These are phyloP conservation scores for Mustelus asterias DNA, from an alignment of 2,113 vertebrate species.

Conservation along the genomic window DNA sequence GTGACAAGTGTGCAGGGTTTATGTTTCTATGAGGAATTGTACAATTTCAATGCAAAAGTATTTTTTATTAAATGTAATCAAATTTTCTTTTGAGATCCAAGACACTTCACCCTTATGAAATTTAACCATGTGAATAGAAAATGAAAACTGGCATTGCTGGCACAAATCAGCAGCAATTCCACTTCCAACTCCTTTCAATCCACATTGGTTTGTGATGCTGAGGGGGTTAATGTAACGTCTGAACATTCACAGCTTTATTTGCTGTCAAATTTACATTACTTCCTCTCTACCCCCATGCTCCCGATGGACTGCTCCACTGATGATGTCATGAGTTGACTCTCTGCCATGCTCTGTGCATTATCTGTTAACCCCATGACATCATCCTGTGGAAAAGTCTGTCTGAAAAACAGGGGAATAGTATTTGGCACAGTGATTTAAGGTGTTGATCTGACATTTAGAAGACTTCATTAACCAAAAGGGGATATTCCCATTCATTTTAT, in stretches of 20 bases:
- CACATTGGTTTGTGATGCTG: background rate
- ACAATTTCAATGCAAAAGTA: background rate
- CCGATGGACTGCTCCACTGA: slow-evolving; percentile 13
- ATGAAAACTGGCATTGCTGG: background rate
- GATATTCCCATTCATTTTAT: background rate
- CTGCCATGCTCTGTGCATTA: slow-evolving; percentile 35
- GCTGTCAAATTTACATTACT: slow-evolving; percentile 27
- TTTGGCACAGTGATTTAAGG: background rate
- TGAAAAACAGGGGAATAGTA: slow-evolving; percentile 16
- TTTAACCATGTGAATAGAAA: background rate
- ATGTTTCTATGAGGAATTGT: background rate
- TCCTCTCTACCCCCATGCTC: background rate
- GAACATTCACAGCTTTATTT: background rate
- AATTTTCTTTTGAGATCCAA: background rate
- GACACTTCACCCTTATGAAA: background rate
- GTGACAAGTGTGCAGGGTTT: background rate
- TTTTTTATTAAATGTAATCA: background rate
- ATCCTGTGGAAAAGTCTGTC: slow-evolving; percentile 27
- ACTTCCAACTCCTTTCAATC: background rate
- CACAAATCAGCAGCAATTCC: background rate
- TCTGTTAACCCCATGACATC: slow-evolving; percentile 32
- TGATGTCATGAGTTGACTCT: slow-evolving; percentile 33
- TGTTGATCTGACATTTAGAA: slow-evolving; percentile 7
- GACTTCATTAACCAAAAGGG: background rate
- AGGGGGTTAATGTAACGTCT: background rate